A percentile compares a stretch with the other conserved stretches of the same genome.
phyloP scores from a whole-genome alignment of 2,888 invertebrate genomes.

The Volucella inflata region DNA sequence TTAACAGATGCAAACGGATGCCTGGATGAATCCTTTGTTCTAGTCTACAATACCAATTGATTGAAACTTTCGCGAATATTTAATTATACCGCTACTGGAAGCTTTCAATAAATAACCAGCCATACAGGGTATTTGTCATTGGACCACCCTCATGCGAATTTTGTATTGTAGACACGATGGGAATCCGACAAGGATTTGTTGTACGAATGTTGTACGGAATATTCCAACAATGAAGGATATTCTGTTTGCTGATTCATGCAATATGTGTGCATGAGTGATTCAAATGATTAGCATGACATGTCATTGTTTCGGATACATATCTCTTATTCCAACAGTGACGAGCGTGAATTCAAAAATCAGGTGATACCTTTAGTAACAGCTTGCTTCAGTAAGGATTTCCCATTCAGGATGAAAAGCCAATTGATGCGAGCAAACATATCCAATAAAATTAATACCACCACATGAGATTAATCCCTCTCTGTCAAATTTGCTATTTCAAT shows the following conservation, averaged over 20 bases:
- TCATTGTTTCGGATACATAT: not conserved
- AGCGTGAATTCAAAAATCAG: not conserved
- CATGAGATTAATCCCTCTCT: not conserved
- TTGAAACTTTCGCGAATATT: conserved; percentile 14
- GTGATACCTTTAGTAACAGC: not conserved
- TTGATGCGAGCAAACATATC: not conserved
- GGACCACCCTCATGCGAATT: not conserved
- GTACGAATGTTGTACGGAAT: no score
- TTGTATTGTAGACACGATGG: not conserved
- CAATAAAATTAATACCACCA: not conserved
- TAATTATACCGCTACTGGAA: not conserved
- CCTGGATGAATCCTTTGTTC: conserved; percentile 4
- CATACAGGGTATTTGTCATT: conserved; percentile 5
- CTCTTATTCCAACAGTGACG: conserved; percentile 2
- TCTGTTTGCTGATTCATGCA: not conserved
- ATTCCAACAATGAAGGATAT: not conserved
- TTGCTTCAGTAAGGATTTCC: not conserved
- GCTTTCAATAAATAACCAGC: conserved; percentile 13
- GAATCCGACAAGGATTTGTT: conserved; percentile 1
- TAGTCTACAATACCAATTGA: not conserved
- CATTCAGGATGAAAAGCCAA: not conserved
- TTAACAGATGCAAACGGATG: not conserved
- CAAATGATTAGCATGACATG: not conserved
- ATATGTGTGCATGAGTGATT: not conserved
- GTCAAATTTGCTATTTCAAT: not conserved